Evolutionary conservation across 1,140 invertebrate species (phyloP).

Genomic region (Proales similis): DNA sequence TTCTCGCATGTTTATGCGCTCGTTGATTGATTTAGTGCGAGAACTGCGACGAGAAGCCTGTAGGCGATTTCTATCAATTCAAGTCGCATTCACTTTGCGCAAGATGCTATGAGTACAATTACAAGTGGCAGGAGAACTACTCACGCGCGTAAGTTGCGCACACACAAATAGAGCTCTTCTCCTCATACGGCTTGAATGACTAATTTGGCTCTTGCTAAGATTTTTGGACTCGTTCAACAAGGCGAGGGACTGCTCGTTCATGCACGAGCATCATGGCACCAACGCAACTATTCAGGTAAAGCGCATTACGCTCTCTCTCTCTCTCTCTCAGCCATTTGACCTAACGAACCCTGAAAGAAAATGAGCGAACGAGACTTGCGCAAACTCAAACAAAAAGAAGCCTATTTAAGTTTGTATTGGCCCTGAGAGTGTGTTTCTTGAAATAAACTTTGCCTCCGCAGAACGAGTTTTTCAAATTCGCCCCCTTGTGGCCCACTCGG

Average conservation of each 20-base stretch:
- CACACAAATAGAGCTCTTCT: not conserved
- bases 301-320: too few relatives aligned
- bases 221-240: conserved; percentile 34
- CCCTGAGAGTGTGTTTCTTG: conserved; percentile 20
- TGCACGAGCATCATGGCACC: conserved; percentile 34
- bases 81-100: not conserved
- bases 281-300: conserved; percentile 32
- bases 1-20: not conserved
- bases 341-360: not conserved
- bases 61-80: conserved; percentile 33
- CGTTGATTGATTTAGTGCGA: not conserved
- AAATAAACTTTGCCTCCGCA: not conserved
- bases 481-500: too few relatives aligned
- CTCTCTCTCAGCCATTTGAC: not conserved
- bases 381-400: conserved; percentile 38
- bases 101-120: conserved; percentile 35
- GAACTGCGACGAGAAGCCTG: conserved; percentile 6
- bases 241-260: conserved; percentile 24
- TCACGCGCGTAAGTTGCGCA: conserved; percentile 12
- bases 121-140: conserved; percentile 37
- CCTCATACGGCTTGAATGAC: not conserved
- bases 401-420: conserved; percentile 37
- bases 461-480: not conserved
- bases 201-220: conserved; percentile 4
- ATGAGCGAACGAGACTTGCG: conserved; percentile 25